Percentiles rank a stretch among this genome's conserved stretches.
phyloP scores from a whole-genome alignment of 92 coral and sea anemone species.

The Siderastrea radians region DNA sequence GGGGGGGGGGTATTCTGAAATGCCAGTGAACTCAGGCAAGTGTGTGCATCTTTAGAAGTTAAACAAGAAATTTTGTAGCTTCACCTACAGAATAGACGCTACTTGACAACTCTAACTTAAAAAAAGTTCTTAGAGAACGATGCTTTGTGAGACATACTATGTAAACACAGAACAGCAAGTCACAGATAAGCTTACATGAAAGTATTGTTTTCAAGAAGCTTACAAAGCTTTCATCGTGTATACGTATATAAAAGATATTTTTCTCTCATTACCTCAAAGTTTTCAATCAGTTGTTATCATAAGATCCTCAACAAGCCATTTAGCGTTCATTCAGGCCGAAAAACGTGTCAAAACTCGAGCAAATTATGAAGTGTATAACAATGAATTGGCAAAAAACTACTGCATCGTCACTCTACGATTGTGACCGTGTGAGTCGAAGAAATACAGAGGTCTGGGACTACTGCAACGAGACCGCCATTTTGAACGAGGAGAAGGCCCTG shows the following conservation, averaged over 20 bases:
- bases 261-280: neutral
- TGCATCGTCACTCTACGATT: conserved; percentile 24
- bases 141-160: neutral
- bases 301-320: conserved; percentile 3
- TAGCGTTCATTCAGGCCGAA: neutral
- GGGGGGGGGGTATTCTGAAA: too few relatives aligned
- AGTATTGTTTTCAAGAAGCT: neutral
- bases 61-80: too few relatives aligned
- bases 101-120: too few relatives aligned
- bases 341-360: neutral
- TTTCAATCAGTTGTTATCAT: conserved; percentile 4
- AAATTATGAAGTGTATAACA: too few relatives aligned
- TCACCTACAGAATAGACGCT: too few relatives aligned
- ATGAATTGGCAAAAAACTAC: neutral
- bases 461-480: neutral
- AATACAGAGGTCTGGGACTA: neutral
- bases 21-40: too few relatives aligned
- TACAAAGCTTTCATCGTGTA: neutral
- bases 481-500: neutral
- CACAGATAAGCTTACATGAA: neutral
- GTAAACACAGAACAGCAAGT: neutral
- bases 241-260: neutral
- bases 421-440: neutral
- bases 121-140: too few relatives aligned
- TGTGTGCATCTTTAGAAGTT: too few relatives aligned